Percentiles rank a stretch among this genome's conserved stretches.
Evolutionary conservation across 2,888 invertebrate species (phyloP).

Genomic region (Aromia moschata): DNA sequence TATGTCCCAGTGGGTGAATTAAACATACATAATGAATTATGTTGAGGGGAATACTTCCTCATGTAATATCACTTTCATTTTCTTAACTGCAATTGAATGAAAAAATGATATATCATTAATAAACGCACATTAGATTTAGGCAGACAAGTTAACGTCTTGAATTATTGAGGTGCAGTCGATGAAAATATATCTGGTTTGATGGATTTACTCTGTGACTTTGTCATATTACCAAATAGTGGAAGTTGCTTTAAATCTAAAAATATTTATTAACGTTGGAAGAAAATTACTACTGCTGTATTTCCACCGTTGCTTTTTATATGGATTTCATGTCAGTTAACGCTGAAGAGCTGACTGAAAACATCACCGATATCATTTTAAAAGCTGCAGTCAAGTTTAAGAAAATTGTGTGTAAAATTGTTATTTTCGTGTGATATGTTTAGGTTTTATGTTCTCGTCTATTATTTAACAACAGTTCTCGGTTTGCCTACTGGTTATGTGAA

Average conservation of each 20-base stretch:
- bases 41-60: background rate
- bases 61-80: conserved; percentile 41
- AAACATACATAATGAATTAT: background rate
- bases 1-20: background rate
- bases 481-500: conserved; percentile 39
- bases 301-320: conserved; percentile 20
- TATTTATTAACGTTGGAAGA: conserved; percentile 11
- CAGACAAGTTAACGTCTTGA: background rate
- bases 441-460: conserved; percentile 11
- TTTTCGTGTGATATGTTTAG: conserved; percentile 1
- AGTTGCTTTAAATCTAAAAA: conserved; percentile 28
- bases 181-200: conserved; percentile 10
- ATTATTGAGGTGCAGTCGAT: background rate
- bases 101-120: conserved; percentile 43
- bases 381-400: no score
- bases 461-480: conserved; percentile 26
- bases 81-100: conserved; percentile 40
- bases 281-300: conserved; percentile 28
- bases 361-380: no score
- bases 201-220: conserved; percentile 27
- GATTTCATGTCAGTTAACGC: conserved; percentile 10
- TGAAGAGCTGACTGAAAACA: background rate
- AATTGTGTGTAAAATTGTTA: conserved; percentile 6
- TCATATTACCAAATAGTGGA: conserved; percentile 47
- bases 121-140: conserved; percentile 30